Evolutionary conservation across 2,113 vertebrate genomes (phyloP), one percentile per base, ranked within the genome.

Genomic region (Cochlearius cochlearius): DNA sequence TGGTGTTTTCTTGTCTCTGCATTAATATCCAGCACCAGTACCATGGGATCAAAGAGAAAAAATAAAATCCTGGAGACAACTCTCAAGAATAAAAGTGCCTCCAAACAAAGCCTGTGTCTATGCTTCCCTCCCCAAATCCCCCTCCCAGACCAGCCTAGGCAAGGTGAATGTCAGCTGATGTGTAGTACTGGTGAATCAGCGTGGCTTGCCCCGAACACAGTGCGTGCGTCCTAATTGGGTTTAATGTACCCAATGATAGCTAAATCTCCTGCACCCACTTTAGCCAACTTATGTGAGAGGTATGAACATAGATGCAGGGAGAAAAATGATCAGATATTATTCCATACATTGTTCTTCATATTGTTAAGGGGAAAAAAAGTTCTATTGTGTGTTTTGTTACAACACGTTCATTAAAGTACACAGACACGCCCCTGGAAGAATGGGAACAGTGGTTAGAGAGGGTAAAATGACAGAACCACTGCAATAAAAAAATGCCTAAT

Each of bases 151-250:
- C 67, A 56, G 36, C 23, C 13, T 15, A 12, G 17, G 12, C 9
- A 82, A 90, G 29, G 19, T 0, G 2, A 71, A 72, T 26, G 16
- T 10, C 18, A 34, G 45, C 18, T 83, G 23, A 71, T 63, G 20
- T 23, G 19, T 22, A n/a, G 26, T 26, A 38, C 25, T 0, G 1
- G 19, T 63, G 92, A 86, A 75, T n/a, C 17, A 55, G 10, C 1
- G 0, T 10, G 16, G 29, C 52, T 76, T 2, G 1, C 5, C 30
- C 30, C 4, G 4, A 80, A 50, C 5, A 2, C 20, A 39, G 21
- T 15, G 29, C 2, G 0, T 38, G 38, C 71, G 16, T 52, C 30
- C 45, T 83, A 43, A 41, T 26, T 55, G 19, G 19, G 32, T 50
- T 86, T 75, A 49, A 58, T 20, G 53, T n/a, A 19, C 32, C 41